These are phyloP conservation scores for Cynodonichthys magdalenae DNA, from an alignment of 2,797 vertebrate genomes.

Conservation along the genomic window DNA sequence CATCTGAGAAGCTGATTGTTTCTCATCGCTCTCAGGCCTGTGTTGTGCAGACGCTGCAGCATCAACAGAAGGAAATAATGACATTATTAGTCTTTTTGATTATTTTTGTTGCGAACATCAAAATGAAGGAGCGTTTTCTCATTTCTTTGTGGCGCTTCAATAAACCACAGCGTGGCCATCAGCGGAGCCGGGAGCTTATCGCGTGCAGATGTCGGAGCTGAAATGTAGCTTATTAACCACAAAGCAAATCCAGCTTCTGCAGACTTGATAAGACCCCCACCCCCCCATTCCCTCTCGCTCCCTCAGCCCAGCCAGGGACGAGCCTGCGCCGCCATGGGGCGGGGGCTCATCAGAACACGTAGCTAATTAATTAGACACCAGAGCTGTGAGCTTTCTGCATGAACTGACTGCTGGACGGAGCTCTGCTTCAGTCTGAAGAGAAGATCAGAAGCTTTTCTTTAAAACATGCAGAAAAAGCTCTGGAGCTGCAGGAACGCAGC, in stretches of 20 bases:
- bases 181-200: slow-evolving; percentile 24
- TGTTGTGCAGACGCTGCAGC: neutral
- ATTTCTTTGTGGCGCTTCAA: slow-evolving; percentile 2
- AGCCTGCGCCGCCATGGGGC: too few species aligned
- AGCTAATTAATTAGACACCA: slow-evolving; percentile 58
- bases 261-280: slow-evolving; percentile 26
- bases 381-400: too few species aligned
- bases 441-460: too few species aligned
- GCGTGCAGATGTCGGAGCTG: slow-evolving; percentile 9
- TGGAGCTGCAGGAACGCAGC: too few species aligned
- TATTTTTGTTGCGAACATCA: slow-evolving; percentile 7
- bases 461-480: too few species aligned
- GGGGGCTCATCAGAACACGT: slow-evolving; percentile 28
- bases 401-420: too few species aligned
- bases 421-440: too few species aligned
- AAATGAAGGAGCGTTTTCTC: neutral
- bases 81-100: slow-evolving; percentile 2
- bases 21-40: neutral
- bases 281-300: too few species aligned
- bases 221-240: slow-evolving; percentile 23
- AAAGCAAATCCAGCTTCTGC: slow-evolving; percentile 10
- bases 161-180: slow-evolving; percentile 3
- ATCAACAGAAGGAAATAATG: slow-evolving; percentile 2
- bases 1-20: neutral
- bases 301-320: too few species aligned